These are phyloP conservation scores for Charanyca ferruginea DNA, from an alignment of 2,888 invertebrate genomes.

Conservation along the genomic window DNA sequence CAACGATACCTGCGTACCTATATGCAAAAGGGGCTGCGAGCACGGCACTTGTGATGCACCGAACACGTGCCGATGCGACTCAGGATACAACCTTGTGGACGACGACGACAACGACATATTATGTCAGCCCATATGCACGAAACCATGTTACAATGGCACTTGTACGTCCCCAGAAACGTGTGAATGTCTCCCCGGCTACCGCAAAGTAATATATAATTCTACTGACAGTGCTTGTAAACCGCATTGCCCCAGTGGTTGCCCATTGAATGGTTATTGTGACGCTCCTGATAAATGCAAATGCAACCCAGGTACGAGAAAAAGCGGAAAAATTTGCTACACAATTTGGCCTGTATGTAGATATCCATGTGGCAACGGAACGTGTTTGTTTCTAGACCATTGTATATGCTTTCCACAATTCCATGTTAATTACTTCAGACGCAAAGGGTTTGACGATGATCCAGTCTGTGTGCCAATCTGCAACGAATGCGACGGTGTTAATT, in stretches of 20 bases:
- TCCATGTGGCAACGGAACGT: slow-evolving; percentile 84
- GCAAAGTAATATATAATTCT: not conserved
- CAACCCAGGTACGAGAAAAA: slow-evolving; percentile 25
- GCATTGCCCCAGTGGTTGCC: slow-evolving; percentile 30
- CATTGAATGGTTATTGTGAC: slow-evolving; percentile 31
- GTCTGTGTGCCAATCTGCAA: slow-evolving; percentile 19
- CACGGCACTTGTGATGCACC: slow-evolving; percentile 69
- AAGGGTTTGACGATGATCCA: not conserved
- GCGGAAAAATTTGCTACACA: slow-evolving; percentile 32
- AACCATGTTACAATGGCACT: slow-evolving; percentile 37
- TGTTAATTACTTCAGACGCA: not conserved
- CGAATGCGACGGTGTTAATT: not conserved
- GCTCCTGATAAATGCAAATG: slow-evolving; percentile 50
- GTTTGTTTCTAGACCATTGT: slow-evolving; percentile 66
- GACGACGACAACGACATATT: too few relatives aligned
- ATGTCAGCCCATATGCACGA: slow-evolving; percentile 51
- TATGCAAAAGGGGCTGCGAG: slow-evolving; percentile 54
- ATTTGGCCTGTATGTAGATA: slow-evolving; percentile 71
- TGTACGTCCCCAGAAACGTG: slow-evolving; percentile 45
- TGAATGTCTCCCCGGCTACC: slow-evolving; percentile 27
- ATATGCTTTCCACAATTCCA: slow-evolving; percentile 67
- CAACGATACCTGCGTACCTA: slow-evolving; percentile 31
- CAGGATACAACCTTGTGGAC: slow-evolving; percentile 18
- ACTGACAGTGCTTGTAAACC: slow-evolving; percentile 14
- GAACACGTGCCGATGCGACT: slow-evolving; percentile 51